phyloP scores from a whole-genome alignment of 2,113 vertebrate genomes.

The Charadrius vociferus region DNA sequence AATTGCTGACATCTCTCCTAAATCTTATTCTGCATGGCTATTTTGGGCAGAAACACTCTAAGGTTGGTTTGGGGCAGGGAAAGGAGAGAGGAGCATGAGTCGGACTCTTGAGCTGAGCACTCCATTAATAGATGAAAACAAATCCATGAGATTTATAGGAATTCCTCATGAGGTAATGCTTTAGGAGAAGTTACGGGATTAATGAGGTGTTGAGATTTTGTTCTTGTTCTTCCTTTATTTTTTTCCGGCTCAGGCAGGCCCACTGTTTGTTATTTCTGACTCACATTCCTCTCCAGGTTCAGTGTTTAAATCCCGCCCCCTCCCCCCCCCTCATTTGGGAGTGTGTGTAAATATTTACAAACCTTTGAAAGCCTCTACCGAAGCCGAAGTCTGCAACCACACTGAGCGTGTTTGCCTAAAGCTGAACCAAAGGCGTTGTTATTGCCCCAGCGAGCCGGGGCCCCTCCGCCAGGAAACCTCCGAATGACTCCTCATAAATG shows the following conservation, averaged over 20 bases:
- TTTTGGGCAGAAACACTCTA: not conserved
- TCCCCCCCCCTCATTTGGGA: not conserved
- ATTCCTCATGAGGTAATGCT: conserved; percentile 29
- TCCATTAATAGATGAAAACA: conserved; percentile 10
- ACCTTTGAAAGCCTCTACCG: not conserved
- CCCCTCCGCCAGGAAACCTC: not conserved
- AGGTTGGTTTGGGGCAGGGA: not conserved
- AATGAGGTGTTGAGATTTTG: conserved; percentile 42
- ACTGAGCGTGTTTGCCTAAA: not conserved
- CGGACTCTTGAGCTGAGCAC: not conserved
- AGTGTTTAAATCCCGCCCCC: not conserved
- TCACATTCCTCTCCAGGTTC: not conserved
- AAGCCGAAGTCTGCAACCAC: not conserved
- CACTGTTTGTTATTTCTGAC: conserved; percentile 46
- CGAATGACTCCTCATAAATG: conserved; percentile 20
- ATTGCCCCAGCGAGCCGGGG: not conserved
- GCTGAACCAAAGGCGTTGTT: not conserved
- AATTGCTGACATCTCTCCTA: not conserved
- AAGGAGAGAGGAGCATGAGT: not conserved
- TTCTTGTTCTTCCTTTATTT: conserved; percentile 32
- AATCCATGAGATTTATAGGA: conserved; percentile 42
- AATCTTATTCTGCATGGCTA: not conserved
- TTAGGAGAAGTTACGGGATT: conserved; percentile 31
- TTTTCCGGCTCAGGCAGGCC: not conserved
- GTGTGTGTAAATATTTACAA: conserved; percentile 53